These are phyloP conservation scores for Pseudorectes ferrugineus DNA, from an alignment of 2,113 vertebrate genomes.

Conservation along the genomic window DNA sequence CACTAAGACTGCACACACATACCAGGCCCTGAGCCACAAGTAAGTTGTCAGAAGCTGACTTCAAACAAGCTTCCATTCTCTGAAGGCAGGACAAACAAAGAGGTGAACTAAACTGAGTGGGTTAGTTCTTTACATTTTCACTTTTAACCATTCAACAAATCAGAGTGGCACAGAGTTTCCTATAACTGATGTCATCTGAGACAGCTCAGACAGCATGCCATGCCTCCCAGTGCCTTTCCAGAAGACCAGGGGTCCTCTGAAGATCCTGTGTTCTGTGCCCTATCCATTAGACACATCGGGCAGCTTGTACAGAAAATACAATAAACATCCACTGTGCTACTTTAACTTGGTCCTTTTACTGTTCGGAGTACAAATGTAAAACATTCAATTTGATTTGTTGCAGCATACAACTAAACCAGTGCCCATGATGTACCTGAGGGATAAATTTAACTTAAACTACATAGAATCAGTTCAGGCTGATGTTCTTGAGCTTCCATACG, in stretches of 20 bases:
- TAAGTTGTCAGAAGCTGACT: neutral
- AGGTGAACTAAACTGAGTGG: neutral
- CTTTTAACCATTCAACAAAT: neutral
- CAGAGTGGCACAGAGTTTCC: neutral
- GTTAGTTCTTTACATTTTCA: neutral
- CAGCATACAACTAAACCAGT: conserved; percentile 74
- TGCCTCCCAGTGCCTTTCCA: neutral
- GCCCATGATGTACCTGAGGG: conserved; percentile 75
- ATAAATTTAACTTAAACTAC: conserved; percentile 42
- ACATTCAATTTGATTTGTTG: neutral
- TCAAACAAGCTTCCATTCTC: neutral
- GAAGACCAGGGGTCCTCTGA: neutral
- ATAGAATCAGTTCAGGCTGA: conserved; percentile 61
- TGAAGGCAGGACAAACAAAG: neutral
- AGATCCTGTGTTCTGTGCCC: neutral
- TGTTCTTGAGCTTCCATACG: conserved; percentile 81
- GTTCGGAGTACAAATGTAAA: neutral
- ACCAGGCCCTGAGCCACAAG: neutral
- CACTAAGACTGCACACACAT: neutral
- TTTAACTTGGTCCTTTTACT: neutral
- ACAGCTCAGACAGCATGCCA: neutral
- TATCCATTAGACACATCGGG: neutral
- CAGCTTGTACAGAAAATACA: neutral
- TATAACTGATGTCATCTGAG: neutral
- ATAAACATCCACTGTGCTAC: neutral